These are phyloP conservation scores for Drosophila mimica DNA, from an alignment of 2,888 invertebrate genomes.

Conservation along the genomic window DNA sequence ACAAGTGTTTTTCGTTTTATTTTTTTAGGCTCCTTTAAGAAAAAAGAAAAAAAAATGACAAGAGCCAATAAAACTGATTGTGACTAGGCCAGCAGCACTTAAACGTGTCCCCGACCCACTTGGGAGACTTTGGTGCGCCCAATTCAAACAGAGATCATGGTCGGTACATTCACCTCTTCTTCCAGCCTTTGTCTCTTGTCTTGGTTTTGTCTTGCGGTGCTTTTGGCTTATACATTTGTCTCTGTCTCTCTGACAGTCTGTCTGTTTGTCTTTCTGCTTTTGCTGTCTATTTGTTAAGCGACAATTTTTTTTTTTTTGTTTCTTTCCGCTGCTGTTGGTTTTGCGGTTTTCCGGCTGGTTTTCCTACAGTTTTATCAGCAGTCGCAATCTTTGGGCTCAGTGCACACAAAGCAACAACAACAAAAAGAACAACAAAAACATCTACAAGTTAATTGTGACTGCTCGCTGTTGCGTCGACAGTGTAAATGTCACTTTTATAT, in stretches of 20 bases:
- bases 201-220: conserved; percentile 57
- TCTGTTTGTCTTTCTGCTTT: conserved; percentile 6
- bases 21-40: conserved; percentile 1
- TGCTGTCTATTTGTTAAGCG: conserved; percentile 44
- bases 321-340: conserved; percentile 28
- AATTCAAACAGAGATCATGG: conserved; percentile 36
- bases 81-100: conserved; percentile 42
- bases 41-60: conserved; percentile 9
- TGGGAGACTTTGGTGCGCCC: conserved; percentile 33
- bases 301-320: conserved; percentile 48
- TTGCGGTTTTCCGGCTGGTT: conserved; percentile 72
- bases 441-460: conserved; percentile 43
- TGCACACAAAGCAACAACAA: conserved; percentile 41
- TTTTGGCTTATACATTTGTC: conserved; percentile 44
- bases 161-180: conserved; percentile 62
- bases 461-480: conserved; percentile 33
- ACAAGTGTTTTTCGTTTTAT: neutral
- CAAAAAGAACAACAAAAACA: conserved; percentile 18
- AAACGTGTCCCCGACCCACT: conserved; percentile 57
- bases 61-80: conserved; percentile 18
- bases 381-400: conserved; percentile 59
- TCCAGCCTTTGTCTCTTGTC: conserved; percentile 38
- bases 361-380: conserved; percentile 54
- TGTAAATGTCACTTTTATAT: conserved; percentile 66
- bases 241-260: conserved; percentile 2